Percentiles rank a stretch among this genome's conserved stretches.
phyloP scores from a whole-genome alignment of 2,797 vertebrate genomes.

The Myioborus melanocephalus region DNA sequence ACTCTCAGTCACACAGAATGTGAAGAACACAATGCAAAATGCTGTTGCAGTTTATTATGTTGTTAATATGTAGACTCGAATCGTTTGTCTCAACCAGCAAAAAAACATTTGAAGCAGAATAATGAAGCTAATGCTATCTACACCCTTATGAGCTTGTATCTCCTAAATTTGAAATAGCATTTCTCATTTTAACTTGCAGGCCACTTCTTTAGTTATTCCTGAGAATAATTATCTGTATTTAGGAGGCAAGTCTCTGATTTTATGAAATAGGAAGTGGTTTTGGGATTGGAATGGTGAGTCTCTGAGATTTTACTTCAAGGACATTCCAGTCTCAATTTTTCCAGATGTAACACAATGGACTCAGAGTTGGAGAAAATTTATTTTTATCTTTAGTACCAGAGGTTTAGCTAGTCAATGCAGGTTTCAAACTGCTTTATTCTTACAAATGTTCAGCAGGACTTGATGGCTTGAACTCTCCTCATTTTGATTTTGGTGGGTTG shows the following conservation, averaged over 20 bases:
- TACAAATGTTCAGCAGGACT: not conserved
- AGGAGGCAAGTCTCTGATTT: conserved; percentile 3
- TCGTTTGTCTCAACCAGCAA: not conserved
- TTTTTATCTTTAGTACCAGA: conserved; percentile 33
- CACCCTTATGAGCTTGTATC: not conserved
- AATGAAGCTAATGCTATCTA: not conserved
- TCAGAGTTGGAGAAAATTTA: conserved; percentile 9
- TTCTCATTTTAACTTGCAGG: not conserved
- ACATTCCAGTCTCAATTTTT: conserved; percentile 45
- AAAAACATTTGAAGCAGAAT: not conserved
- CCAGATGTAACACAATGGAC: conserved; percentile 21
- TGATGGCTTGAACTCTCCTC: not conserved
- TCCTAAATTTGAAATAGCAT: not conserved
- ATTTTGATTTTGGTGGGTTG: not conserved
- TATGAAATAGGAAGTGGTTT: conserved; percentile 1
- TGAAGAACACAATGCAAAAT: not conserved
- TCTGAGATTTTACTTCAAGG: conserved; percentile 6
- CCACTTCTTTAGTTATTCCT: not conserved
- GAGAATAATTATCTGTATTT: conserved; percentile 2
- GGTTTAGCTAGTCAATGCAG: conserved; percentile 7
- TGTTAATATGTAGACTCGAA: not conserved
- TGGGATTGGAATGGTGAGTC: not conserved
- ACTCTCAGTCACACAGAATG: not conserved
- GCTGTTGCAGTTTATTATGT: not conserved
- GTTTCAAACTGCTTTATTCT: conserved; percentile 20